phyloP scores from a whole-genome alignment of 2,888 invertebrate species.

The Noctua comes region DNA sequence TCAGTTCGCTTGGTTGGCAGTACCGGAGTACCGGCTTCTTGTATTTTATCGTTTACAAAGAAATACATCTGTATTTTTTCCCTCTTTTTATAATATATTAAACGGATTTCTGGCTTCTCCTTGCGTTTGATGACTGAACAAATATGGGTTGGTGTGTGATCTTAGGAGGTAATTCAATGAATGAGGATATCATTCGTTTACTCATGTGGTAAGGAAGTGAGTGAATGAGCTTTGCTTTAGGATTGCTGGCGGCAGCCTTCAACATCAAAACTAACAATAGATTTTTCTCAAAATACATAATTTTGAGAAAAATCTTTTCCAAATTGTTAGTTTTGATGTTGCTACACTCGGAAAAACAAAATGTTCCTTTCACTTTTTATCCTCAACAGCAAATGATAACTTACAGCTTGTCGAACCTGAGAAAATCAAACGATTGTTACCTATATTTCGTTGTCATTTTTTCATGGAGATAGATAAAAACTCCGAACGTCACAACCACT shows the following conservation, averaged over 20 bases:
- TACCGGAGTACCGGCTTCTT: slow-evolving; percentile 38
- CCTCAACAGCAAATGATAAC: neutral
- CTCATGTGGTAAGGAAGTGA: neutral
- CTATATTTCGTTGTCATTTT: neutral
- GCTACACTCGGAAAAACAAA: neutral
- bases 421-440: too few relatives aligned
- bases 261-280: neutral
- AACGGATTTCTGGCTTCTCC: slow-evolving; percentile 33
- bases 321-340: too few relatives aligned
- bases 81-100: slow-evolving; percentile 30
- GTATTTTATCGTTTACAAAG: slow-evolving; percentile 58
- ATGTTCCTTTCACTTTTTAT: neutral
- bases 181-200: slow-evolving; percentile 7
- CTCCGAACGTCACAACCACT: neutral
- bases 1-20: slow-evolving; percentile 64
- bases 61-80: slow-evolving; percentile 52
- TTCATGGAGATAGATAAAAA: neutral
- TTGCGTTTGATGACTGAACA: slow-evolving; percentile 45
- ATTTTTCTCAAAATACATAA: neutral
- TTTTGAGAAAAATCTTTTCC: too few relatives aligned
- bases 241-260: neutral
- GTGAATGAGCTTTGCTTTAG: neutral
- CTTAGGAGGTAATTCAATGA: neutral
- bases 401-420: neutral
- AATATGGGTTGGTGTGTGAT: slow-evolving; percentile 40